Conservation (phyloP, 2,113 vertebrate genomes). For the Chrysemys picta region DNA sequence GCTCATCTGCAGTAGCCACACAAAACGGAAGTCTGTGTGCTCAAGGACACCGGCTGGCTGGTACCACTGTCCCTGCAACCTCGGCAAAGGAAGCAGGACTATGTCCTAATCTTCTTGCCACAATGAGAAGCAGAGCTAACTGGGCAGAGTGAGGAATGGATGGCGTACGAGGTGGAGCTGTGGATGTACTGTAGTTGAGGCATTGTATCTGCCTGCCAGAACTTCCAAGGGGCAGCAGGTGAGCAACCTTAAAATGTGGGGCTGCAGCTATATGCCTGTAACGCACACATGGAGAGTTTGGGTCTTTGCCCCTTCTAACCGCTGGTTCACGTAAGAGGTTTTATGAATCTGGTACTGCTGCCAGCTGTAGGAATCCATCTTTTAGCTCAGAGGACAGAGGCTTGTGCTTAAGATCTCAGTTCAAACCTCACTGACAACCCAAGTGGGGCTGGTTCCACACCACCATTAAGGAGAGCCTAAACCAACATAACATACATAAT, state of each 20-base stretch:
- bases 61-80: not conserved
- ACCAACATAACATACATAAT: too few species aligned
- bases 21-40: not conserved
- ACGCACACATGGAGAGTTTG: not conserved
- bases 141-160: not conserved
- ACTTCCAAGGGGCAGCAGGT: not conserved
- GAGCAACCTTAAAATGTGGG: not conserved
- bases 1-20: not conserved
- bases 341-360: not conserved
- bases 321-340: not conserved
- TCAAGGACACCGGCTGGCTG: not conserved
- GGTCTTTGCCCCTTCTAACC: not conserved
- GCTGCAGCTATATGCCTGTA: not conserved
- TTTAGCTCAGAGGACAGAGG: too few species aligned
- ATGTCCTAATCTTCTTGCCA: not conserved
- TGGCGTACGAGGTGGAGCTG: not conserved
- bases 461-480: too few species aligned
- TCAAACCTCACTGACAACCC: too few species aligned
- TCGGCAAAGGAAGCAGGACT: not conserved
- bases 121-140: not conserved
- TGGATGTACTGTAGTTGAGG: not conserved
- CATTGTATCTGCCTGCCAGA: not conserved
- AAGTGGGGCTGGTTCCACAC: too few species aligned
- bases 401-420: too few species aligned
- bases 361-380: not conserved